Evolutionary conservation across 1,140 invertebrate species (phyloP).

Genomic region (Aphelinus atriplicis): DNA sequence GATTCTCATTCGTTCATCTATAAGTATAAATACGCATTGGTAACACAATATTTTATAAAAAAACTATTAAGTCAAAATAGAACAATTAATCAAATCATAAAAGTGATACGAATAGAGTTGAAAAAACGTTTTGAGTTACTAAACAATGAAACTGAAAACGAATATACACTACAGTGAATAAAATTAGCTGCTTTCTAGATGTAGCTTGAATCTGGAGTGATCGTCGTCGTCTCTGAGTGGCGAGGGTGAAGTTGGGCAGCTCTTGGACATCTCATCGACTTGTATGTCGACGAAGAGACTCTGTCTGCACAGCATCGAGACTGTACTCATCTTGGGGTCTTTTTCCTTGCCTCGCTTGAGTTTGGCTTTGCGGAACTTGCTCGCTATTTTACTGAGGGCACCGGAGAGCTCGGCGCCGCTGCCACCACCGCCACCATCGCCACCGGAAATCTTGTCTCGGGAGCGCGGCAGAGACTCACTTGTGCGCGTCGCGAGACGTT

Average conservation of each 20-base stretch:
- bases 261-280: conserved; percentile 43
- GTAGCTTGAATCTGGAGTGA: conserved; percentile 31
- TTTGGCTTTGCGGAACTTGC: conserved; percentile 70
- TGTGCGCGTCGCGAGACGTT: conserved; percentile 56
- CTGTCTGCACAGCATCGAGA: conserved; percentile 73
- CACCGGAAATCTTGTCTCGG: conserved; percentile 44
- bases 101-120: too few relatives aligned
- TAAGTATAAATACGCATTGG: too few relatives aligned
- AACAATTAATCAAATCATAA: too few relatives aligned
- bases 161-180: not conserved
- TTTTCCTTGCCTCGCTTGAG: conserved; percentile 62
- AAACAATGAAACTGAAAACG: too few relatives aligned
- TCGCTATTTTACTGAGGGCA: conserved; percentile 67
- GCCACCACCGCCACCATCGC: not conserved
- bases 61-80: too few relatives aligned
- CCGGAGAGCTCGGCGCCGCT: conserved; percentile 23
- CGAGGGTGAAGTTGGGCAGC: conserved; percentile 38
- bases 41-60: too few relatives aligned
- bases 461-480: not conserved
- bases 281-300: conserved; percentile 72
- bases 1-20: too few relatives aligned
- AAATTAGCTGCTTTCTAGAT: conserved; percentile 28
- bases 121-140: too few relatives aligned
- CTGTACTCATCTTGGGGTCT: conserved; percentile 64
- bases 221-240: conserved; percentile 34